These are phyloP conservation scores for Anthonomus grandis DNA, from an alignment of 1,140 invertebrate species.

Conservation along the genomic window DNA sequence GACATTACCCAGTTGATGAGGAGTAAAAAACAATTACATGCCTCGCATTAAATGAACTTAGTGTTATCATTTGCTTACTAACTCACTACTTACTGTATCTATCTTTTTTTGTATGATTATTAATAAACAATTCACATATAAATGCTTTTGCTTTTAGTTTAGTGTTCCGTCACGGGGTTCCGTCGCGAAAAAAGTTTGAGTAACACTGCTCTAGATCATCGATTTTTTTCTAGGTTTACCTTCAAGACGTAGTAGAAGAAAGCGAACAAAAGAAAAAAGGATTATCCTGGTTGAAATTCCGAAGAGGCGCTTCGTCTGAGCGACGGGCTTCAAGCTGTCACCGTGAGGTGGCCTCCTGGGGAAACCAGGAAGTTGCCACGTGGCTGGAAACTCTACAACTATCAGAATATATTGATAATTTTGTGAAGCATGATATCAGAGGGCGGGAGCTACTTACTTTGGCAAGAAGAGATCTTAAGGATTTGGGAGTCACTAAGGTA, in stretches of 20 bases:
- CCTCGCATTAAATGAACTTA: too few relatives aligned
- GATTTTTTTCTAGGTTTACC: slow-evolving; percentile 24
- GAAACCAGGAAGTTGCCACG: slow-evolving; percentile 67
- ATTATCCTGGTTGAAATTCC: slow-evolving; percentile 60
- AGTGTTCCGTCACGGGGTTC: too few relatives aligned
- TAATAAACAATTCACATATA: too few relatives aligned
- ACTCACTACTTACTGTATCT: too few relatives aligned
- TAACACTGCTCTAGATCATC: too few relatives aligned
- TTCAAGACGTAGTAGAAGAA: slow-evolving; percentile 38
- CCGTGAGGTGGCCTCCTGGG: slow-evolving; percentile 60
- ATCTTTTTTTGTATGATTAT: too few relatives aligned
- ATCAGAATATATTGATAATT: slow-evolving; percentile 81
- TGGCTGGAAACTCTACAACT: slow-evolving; percentile 90
- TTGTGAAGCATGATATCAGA: slow-evolving; percentile 85
- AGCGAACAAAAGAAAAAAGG: slow-evolving; percentile 57
- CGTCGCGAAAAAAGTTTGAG: too few relatives aligned
- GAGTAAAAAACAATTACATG: too few relatives aligned
- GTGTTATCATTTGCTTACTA: too few relatives aligned
- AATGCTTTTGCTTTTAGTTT: too few relatives aligned
- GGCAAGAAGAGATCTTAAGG: slow-evolving; percentile 81
- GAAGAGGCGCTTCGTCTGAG: slow-evolving; percentile 46
- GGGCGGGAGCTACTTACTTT: slow-evolving; percentile 84
- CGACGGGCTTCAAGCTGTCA: slow-evolving; percentile 48
- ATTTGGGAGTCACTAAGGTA: slow-evolving; percentile 88
- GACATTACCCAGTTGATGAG: too few relatives aligned